Evolutionary conservation across 2,113 vertebrate genomes (phyloP), one percentile per base, ranked within the genome.

Genomic region (Ellobius talpinus): DNA sequence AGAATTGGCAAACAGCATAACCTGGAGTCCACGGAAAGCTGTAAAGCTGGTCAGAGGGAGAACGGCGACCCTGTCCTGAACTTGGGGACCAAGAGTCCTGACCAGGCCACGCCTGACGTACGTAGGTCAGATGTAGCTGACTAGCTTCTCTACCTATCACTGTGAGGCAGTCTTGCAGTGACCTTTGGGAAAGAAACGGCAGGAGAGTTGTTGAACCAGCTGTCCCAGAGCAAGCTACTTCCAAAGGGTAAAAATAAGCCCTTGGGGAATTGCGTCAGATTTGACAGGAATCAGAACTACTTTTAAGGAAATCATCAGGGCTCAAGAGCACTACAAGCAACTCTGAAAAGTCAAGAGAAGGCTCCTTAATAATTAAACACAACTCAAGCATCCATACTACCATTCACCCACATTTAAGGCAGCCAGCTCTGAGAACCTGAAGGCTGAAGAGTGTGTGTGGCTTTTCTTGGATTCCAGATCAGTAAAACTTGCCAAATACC

Each of bases 291-390:
- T 50, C 42, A 70, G 33, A n/a, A 72, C 33, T 90, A 79, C 39
- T 87, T 61, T 50, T 47, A 92, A 86, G 87, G 79, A 68, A 94
- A 90, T 10, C 33, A 36, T 33, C 24, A 61, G 42, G 50, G 72
- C 66, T 89, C 24, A 73, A 89, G n/a, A 63, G 63, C 13, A 63
- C 45, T 68, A 29, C 2, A 73, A 5, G 17, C 9, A 55, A 29
- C 50, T 88, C 70, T 76, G 82, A 61, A 68, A 78, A 73, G 63
- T 84, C 91, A 79, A 45, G 33, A 77, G 72, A 87, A 47, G 58
- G 72, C 72, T 92, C 66, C 29, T 74, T 68, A 84, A 82, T 92
- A 94, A 92, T 72, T 94, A 86, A 91, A 89, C 63, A 97, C 36
- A 82, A 90, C 61, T 52, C 77, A 26, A 86, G 82, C 39, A 79